Evolutionary conservation across 1,140 invertebrate species (phyloP).

Genomic region (Rhopalosiphum maidis): DNA sequence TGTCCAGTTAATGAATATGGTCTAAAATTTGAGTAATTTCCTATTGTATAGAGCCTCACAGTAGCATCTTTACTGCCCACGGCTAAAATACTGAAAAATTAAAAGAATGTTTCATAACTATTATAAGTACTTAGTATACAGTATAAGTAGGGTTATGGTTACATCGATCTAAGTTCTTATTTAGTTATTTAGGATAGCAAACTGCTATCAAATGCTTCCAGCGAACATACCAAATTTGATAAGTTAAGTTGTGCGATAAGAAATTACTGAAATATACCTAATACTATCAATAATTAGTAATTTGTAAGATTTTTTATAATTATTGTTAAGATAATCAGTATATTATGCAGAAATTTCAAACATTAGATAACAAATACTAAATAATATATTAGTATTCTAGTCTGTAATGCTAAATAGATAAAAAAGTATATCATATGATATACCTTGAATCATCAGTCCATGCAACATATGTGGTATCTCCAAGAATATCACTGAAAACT

Average conservation of each 20-base stretch:
- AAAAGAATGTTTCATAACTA: neutral
- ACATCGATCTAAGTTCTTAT: neutral
- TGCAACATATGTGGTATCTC: constrained; percentile 83
- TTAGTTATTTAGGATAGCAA: neutral
- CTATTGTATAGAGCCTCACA: constrained; percentile 79
- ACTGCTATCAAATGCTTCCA: neutral
- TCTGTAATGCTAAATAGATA: constrained; percentile 21
- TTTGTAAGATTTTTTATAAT: neutral
- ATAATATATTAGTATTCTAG: too few species aligned
- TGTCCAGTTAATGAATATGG: constrained; percentile 80
- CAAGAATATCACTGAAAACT: constrained; percentile 79
- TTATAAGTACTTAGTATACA: neutral
- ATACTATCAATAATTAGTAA: neutral
- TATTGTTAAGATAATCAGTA: neutral
- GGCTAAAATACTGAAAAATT: constrained; percentile 71
- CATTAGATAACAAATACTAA: neutral
- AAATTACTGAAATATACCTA: neutral
- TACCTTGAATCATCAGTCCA: constrained; percentile 90
- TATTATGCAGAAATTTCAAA: neutral
- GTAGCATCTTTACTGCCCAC: constrained; percentile 87
- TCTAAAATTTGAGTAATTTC: constrained; percentile 77
- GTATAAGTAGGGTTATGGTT: neutral
- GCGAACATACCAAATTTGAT: neutral
- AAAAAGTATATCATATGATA: neutral
- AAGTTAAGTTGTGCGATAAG: neutral